A percentile compares a stretch with the other conserved stretches of the same genome.
Evolutionary conservation across 2,888 invertebrate species (phyloP).

Genomic region (Drosophila neonasuta): DNA sequence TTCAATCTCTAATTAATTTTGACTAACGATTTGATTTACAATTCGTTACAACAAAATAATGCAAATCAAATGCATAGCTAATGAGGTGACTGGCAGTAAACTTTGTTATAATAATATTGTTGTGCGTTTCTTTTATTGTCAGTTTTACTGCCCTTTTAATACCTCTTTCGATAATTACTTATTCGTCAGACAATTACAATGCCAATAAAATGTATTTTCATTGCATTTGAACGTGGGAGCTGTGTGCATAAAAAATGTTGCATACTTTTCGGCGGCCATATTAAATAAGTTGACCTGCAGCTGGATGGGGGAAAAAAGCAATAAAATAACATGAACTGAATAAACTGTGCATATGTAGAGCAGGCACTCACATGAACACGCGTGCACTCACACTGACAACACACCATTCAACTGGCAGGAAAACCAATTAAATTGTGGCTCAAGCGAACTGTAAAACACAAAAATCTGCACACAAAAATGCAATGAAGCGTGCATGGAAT

Average conservation of each 20-base stretch:
- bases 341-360: conserved; percentile 35
- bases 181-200: conserved; percentile 5
- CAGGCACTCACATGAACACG: neutral
- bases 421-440: conserved; percentile 69
- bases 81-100: neutral
- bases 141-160: neutral
- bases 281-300: conserved; percentile 28
- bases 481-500: conserved; percentile 30
- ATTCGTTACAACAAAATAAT: neutral
- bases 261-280: conserved; percentile 46
- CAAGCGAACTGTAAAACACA: conserved; percentile 65
- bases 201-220: conserved; percentile 9
- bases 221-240: conserved; percentile 8
- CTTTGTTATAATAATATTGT: no score
- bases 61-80: neutral
- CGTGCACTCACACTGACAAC: neutral
- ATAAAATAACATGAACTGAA: conserved; percentile 38
- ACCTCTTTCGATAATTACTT: neutral
- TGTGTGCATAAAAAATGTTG: conserved; percentile 22
- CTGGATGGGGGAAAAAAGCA: conserved; percentile 14
- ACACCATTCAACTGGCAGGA: conserved; percentile 26
- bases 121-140: neutral
- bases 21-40: neutral
- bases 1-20: neutral
- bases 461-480: conserved; percentile 41